phyloP scores from a whole-genome alignment of 2,888 invertebrate genomes.

The Oxytorus armatus region DNA sequence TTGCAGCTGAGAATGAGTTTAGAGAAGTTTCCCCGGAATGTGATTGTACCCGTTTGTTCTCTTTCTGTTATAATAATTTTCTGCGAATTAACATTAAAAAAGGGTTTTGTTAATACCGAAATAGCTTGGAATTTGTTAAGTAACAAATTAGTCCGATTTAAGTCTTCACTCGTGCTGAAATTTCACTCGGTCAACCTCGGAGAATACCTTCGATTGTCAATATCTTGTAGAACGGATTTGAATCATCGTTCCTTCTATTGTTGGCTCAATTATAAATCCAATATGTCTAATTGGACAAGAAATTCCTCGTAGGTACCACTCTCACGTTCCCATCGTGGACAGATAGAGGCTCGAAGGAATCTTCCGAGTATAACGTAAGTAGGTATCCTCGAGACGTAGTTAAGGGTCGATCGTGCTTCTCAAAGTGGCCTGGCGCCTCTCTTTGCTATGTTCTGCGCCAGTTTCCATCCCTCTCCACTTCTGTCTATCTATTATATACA shows the following conservation, averaged over 20 bases:
- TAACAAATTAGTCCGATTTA: too few relatives aligned
- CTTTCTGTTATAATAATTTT: too few relatives aligned
- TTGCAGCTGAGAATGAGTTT: too few relatives aligned
- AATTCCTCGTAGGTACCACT: conserved; percentile 55
- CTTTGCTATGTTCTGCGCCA: conserved; percentile 70
- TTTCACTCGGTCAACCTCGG: too few relatives aligned
- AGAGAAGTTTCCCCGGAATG: too few relatives aligned
- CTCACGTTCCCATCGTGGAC: conserved; percentile 46
- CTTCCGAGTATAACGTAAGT: conserved; percentile 58
- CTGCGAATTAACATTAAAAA: too few relatives aligned
- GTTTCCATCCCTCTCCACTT: conserved; percentile 49
- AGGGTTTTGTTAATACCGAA: too few relatives aligned
- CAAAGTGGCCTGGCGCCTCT: conserved; percentile 82
- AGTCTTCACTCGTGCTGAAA: not conserved
- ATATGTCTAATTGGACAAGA: conserved; percentile 59
- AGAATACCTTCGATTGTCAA: not conserved
- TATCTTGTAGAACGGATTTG: not conserved
- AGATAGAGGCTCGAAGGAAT: conserved; percentile 63
- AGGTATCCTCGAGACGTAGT: conserved; percentile 73
- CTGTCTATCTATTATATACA: conserved; percentile 9
- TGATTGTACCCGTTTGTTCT: too few relatives aligned
- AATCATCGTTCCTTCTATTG: conserved; percentile 2
- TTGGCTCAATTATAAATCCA: conserved; percentile 37
- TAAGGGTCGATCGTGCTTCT: conserved; percentile 79
- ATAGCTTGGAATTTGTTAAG: too few relatives aligned